phyloP scores from a whole-genome alignment of 2,888 invertebrate genomes.

The Megastigmus dorsalis region DNA sequence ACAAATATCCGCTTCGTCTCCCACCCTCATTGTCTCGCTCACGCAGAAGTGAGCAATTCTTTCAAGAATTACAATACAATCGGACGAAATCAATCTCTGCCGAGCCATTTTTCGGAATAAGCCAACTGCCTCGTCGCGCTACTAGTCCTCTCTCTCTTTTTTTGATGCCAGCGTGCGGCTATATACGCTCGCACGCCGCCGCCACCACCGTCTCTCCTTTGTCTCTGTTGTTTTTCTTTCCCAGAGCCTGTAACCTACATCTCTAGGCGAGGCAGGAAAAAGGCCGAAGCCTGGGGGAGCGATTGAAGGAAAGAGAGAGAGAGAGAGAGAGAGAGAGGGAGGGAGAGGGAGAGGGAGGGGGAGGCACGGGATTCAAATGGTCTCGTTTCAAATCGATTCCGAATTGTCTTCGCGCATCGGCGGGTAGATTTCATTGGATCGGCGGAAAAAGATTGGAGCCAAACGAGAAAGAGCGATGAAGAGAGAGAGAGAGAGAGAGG shows the following conservation, averaged over 20 bases:
- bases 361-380: conserved; percentile 63
- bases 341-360: not conserved
- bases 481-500: not conserved
- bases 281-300: too few species aligned
- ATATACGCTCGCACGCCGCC: not conserved
- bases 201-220: conserved; percentile 2
- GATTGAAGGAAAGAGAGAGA: not conserved
- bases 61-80: conserved; percentile 22
- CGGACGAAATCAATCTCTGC: conserved; percentile 25
- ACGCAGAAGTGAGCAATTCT: not conserved
- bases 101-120: conserved; percentile 22
- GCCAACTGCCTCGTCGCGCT: conserved; percentile 9
- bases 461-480: conserved; percentile 52
- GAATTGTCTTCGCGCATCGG: conserved; percentile 65
- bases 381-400: conserved; percentile 70
- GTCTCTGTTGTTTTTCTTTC: conserved; percentile 32
- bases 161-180: not conserved
- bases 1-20: too few species aligned
- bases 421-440: conserved; percentile 60
- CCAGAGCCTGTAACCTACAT: conserved; percentile 14
- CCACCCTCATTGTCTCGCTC: not conserved
- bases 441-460: conserved; percentile 27
- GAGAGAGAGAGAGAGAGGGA: not conserved
- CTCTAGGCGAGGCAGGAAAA: not conserved
- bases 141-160: not conserved